Percentiles rank a stretch among this genome's conserved stretches.
phyloP scores from a whole-genome alignment of 2,113 vertebrate species.

The Ictidomys tridecemlineatus region DNA sequence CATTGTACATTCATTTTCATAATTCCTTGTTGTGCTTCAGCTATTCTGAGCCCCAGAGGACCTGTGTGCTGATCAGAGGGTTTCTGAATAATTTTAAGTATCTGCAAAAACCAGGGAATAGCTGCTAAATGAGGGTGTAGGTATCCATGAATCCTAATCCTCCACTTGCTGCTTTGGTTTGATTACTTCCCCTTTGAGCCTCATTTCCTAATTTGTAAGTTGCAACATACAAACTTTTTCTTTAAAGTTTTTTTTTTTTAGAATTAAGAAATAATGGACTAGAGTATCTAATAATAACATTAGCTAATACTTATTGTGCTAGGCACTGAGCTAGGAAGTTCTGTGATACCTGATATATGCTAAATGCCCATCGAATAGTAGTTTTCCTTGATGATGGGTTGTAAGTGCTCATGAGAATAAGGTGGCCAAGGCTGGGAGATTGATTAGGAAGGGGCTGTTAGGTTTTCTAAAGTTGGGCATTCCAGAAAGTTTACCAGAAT shows the following conservation, averaged over 20 bases:
- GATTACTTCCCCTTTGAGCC: neutral
- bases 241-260: neutral
- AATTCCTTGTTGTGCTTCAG: neutral
- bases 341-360: neutral
- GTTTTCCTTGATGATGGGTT: neutral
- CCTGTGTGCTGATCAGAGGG: neutral
- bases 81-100: neutral
- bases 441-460: neutral
- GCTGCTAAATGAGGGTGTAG: neutral
- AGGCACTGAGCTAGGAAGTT: neutral
- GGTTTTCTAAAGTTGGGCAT: neutral
- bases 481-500: neutral
- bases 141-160: neutral
- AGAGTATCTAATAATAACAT: neutral
- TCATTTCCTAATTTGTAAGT: constrained; percentile 42
- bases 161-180: neutral
- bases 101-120: neutral
- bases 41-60: no score
- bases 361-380: neutral
- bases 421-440: neutral
- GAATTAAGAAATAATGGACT: constrained; percentile 10
- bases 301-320: neutral
- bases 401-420: neutral
- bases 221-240: neutral
- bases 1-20: neutral